Conservation (phyloP, 2,888 invertebrate genomes). For the Rhimphoctona megacephalus region DNA sequence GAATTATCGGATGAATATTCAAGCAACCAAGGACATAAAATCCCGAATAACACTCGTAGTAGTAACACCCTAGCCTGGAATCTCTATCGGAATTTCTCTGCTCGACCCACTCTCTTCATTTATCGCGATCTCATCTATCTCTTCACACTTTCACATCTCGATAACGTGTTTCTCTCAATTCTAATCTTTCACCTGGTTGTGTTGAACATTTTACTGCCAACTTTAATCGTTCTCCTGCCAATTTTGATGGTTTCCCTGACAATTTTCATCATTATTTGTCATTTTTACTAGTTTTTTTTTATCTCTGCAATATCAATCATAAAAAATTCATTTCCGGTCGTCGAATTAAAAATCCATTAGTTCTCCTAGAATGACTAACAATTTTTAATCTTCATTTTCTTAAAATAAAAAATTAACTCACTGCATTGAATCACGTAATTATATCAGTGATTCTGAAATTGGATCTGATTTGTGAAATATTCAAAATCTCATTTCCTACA, state of each 20-base stretch:
- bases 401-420: background rate
- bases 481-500: no score
- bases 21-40: constrained; percentile 64
- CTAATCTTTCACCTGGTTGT: background rate
- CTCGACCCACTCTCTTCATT: constrained; percentile 38
- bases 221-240: background rate
- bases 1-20: constrained; percentile 71
- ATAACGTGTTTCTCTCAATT: constrained; percentile 11
- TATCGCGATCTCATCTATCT: constrained; percentile 18
- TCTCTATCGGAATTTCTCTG: constrained; percentile 48
- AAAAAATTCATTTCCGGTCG: background rate
- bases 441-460: no score
- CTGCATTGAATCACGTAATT: no score
- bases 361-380: background rate
- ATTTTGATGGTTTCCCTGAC: background rate
- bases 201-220: background rate
- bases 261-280: background rate
- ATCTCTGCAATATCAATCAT: background rate
- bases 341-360: background rate
- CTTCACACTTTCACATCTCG: constrained; percentile 9
- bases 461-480: no score
- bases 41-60: constrained; percentile 57
- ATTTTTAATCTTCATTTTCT: background rate
- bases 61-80: constrained; percentile 67
- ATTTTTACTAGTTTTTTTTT: background rate